phyloP scores from a whole-genome alignment of 2,113 vertebrate genomes.

The Mesitornis unicolor region DNA sequence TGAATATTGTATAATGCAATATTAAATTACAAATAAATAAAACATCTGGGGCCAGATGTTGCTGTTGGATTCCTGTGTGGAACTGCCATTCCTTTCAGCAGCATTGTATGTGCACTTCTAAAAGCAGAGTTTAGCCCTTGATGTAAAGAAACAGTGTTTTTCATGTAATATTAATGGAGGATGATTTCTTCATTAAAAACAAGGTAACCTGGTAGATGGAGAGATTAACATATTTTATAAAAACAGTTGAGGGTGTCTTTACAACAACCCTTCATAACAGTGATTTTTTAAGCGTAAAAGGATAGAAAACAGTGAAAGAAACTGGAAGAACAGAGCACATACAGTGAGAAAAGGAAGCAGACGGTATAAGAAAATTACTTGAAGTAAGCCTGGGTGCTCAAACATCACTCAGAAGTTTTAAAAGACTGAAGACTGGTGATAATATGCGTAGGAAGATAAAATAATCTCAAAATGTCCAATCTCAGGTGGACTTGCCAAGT shows the following conservation, averaged over 20 bases:
- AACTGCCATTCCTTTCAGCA: conserved; percentile 21
- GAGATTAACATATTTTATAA: conserved; percentile 10
- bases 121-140: not conserved
- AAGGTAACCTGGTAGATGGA: not conserved
- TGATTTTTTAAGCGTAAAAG: not conserved
- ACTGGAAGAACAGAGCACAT: not conserved
- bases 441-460: not conserved
- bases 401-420: not conserved
- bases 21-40: conserved; percentile 58
- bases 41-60: conserved; percentile 65
- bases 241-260: not conserved
- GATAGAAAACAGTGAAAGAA: not conserved
- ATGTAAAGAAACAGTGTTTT: not conserved
- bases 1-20: conserved; percentile 57
- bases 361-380: not conserved
- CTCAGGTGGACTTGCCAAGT: not conserved
- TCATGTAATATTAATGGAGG: conserved; percentile 33
- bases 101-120: not conserved
- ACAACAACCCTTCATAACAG: not conserved
- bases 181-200: conserved; percentile 21
- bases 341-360: not conserved
- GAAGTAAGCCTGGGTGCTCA: not conserved
- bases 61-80: not conserved
- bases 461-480: not conserved
- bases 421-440: not conserved